Percentiles rank a stretch among this genome's conserved stretches.
phyloP scores from a whole-genome alignment of 2,113 vertebrate genomes.

The Chunga burmeisteri region DNA sequence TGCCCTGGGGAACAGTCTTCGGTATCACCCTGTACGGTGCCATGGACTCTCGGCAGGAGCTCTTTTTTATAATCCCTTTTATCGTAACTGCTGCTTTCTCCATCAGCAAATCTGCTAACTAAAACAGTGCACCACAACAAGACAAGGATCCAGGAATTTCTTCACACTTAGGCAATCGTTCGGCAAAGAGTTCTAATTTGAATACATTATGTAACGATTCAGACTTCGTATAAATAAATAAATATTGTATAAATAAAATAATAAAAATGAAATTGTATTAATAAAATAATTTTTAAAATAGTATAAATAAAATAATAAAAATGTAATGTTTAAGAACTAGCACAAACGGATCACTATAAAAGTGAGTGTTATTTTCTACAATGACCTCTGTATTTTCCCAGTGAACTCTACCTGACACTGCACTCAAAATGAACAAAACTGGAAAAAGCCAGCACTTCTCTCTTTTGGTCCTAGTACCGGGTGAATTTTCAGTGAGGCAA shows the following conservation, averaged over 20 bases:
- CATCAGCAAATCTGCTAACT: constrained; percentile 28
- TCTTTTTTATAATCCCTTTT: constrained; percentile 38
- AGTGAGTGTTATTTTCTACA: not conserved
- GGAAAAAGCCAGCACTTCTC: not conserved
- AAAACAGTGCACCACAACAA: not conserved
- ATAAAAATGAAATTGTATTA: too few relatives aligned
- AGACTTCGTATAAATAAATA: not conserved
- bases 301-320: not conserved
- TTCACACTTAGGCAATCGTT: not conserved
- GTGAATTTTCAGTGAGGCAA: not conserved
- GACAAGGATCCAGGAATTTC: not conserved
- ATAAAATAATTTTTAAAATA: too few relatives aligned
- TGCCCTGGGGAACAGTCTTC: constrained; percentile 35
- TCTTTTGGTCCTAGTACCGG: not conserved
- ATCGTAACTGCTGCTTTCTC: constrained; percentile 46
- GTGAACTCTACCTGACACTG: not conserved
- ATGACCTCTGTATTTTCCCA: not conserved
- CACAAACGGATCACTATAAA: not conserved
- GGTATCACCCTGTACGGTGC: constrained; percentile 19
- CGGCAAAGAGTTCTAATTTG: not conserved
- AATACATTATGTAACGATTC: not conserved
- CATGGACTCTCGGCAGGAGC: not conserved
- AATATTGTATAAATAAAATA: not conserved
- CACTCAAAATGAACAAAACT: not conserved
- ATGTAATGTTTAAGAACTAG: not conserved